Evolutionary conservation across 23 tunicate genomes (phyloP), one percentile per base, ranked within the genome.

Genomic region (Phallusia fumigata): DNA sequence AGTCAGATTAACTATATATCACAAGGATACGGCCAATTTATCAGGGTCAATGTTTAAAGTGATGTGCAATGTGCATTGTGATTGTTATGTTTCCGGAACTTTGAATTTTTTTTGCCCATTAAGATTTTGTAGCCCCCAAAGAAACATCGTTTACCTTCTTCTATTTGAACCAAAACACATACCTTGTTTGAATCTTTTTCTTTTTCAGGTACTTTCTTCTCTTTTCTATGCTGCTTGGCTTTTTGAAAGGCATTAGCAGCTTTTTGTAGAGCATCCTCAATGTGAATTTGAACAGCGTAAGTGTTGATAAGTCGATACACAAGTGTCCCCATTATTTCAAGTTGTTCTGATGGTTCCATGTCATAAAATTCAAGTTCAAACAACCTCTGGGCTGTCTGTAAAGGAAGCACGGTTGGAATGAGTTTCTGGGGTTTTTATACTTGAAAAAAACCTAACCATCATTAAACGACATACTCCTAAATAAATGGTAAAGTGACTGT

Each of bases 221-320:
- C 90, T 8, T 74, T 76, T 53, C 65, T 82, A 36, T 76, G 86
- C 64, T 90, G 69, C 10, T 50, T 35, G 26, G 86, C 79, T 82
- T 78, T 78, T n/a, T 82, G 86, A 80, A 80, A 90, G 15, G 73
- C 79, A 31, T 53, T 82, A 18, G 86, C 65, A 6, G 89, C 84
- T 74, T 79, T 86, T 50, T 81, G 74, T 79, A 31, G 77, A 5
- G 87, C 76, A 0, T 90, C 87, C 8, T 82, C 90, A 79, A 85
- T 81, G 75, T 90, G 77, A 11, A 58, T 51, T 53, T 90, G 95
- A 1, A 85, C 95, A 16, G 95, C 86, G 51, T 90, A 90, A 28
- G 95, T 90, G 84, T 90, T 90, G 77, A 86, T 78, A 24, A 90
- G 83, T 3, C 89, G 83, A 79, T 90, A 90, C 18, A 90, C 83